Evolutionary conservation across 2,113 vertebrate species (phyloP), one percentile per base, ranked within the genome.

Genomic region (Nothocercus julius): DNA sequence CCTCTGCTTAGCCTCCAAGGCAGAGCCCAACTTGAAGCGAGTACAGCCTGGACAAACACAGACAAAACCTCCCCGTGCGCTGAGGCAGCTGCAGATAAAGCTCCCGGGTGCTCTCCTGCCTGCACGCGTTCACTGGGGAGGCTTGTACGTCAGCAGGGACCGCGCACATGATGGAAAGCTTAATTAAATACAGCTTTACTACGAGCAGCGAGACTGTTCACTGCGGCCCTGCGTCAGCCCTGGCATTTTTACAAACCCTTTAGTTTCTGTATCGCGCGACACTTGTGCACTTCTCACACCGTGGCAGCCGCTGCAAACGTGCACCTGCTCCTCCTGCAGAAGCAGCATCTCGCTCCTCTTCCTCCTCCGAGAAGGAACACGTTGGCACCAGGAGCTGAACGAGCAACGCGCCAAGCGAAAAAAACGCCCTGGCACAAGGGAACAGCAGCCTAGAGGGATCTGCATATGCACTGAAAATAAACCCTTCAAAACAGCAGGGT

Each of bases 301-400:
- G 30, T 40, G 47, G 47, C 14, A 62, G 54, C 62, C 11, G 47
- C 7, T 38, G 54, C 42, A 59, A 63, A 36, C 11, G 18, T 5
- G 24, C 16, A 45, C 22, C 73, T 51, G 56, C 42, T 81, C 13
- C 4, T 45, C 58, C 56, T 40, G 36, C 54, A 42, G 22, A 16
- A 66, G 6, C 44, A 25, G 61, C 11, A 24, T 28, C 53, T 4
- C 3, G 9, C 13, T 47, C 0, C 0, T 21, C 59, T 42, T 20
- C 30, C 32, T 74, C 20, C 38, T 54, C 67, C 30, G 11, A 63
- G 30, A 63, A 68, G 5, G 17, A 80, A 64, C 8, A 5, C 0
- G 15, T 42, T 38, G 30, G 68, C 47, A 80, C 9, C 24, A 59
- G 47, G 36, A 58, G n/a, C 19, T 22, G 53, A 32, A 42, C 3